A percentile compares a stretch with the other conserved stretches of the same genome.
These are phyloP conservation scores for Pagetopsis macropterus DNA, from an alignment of 2,797 vertebrate species.

Conservation along the genomic window DNA sequence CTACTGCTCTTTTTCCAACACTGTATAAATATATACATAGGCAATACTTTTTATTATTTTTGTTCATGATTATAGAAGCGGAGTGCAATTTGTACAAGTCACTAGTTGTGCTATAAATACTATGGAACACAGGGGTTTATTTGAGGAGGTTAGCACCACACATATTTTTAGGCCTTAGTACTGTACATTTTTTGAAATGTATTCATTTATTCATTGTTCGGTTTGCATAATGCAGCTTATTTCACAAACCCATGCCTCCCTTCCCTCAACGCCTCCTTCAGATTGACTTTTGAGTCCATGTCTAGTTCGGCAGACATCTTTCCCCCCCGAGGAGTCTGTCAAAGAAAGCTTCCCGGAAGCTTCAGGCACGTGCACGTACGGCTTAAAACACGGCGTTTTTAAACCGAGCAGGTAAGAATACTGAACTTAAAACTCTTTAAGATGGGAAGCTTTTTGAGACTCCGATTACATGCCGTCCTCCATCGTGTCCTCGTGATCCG, in stretches of 20 bases:
- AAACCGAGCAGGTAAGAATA: slow-evolving; percentile 94
- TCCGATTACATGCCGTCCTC: slow-evolving; percentile 95
- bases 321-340: slow-evolving; percentile 86
- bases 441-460: slow-evolving; percentile 88
- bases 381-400: slow-evolving; percentile 89
- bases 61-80: slow-evolving; percentile 99
- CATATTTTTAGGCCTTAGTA: slow-evolving; percentile 99
- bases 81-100: slow-evolving; percentile 99
- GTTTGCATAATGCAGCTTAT: slow-evolving; percentile 99
- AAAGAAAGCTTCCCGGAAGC: slow-evolving; percentile 96
- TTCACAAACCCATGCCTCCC: slow-evolving; percentile 86
- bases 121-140: slow-evolving; percentile 98
- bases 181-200: slow-evolving; percentile 95
- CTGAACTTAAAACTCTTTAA: slow-evolving; percentile 77
- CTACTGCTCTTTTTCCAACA: slow-evolving; percentile 88
- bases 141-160: slow-evolving; percentile 98
- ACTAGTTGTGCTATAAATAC: slow-evolving; percentile 99
- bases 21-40: slow-evolving; percentile 99
- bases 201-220: slow-evolving; percentile 82
- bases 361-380: slow-evolving; percentile 97
- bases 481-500: slow-evolving; percentile 98
- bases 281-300: slow-evolving; percentile 88
- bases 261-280: slow-evolving; percentile 66
- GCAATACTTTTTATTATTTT: slow-evolving; percentile 99
- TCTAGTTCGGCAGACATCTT: slow-evolving; percentile 85